Percentiles rank a stretch among this genome's conserved stretches.
phyloP scores from a whole-genome alignment of 2,113 vertebrate species.

The Panthera uncia region DNA sequence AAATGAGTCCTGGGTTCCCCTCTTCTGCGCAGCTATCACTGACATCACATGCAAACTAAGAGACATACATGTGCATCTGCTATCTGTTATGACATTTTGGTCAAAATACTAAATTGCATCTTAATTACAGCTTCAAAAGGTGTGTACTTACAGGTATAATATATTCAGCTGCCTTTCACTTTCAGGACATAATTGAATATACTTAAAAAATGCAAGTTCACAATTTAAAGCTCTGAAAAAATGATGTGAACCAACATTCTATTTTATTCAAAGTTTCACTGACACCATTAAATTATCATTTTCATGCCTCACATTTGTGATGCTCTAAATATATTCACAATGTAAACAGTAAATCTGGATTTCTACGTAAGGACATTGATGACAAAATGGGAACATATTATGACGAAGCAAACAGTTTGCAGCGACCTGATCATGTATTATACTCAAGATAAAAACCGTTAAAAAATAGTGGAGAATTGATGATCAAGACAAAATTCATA shows the following conservation, averaged over 20 bases:
- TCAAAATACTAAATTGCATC: not conserved
- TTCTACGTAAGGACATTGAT: not conserved
- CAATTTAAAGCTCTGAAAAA: not conserved
- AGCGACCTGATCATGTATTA: not conserved
- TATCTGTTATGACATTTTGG: not conserved
- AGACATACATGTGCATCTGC: not conserved
- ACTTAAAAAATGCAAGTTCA: not conserved
- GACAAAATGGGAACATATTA: not conserved
- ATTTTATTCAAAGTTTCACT: not conserved
- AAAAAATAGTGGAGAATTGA: not conserved
- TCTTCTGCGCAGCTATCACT: rapidly evolving
- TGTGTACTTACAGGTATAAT: not conserved
- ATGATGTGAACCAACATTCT: not conserved
- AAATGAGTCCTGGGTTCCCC: rapidly evolving
- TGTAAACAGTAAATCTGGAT: not conserved
- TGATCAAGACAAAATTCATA: not conserved
- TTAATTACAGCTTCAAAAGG: not conserved
- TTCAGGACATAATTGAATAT: not conserved
- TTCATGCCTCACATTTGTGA: not conserved
- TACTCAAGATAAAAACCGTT: not conserved
- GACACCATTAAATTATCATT: not conserved
- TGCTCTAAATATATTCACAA: not conserved
- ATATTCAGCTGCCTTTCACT: not conserved
- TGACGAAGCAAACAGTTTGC: not conserved
- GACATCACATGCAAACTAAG: not conserved